Percentiles rank a stretch among this genome's conserved stretches.
phyloP scores from a whole-genome alignment of 2,888 invertebrate species.

The Norana najaformis region DNA sequence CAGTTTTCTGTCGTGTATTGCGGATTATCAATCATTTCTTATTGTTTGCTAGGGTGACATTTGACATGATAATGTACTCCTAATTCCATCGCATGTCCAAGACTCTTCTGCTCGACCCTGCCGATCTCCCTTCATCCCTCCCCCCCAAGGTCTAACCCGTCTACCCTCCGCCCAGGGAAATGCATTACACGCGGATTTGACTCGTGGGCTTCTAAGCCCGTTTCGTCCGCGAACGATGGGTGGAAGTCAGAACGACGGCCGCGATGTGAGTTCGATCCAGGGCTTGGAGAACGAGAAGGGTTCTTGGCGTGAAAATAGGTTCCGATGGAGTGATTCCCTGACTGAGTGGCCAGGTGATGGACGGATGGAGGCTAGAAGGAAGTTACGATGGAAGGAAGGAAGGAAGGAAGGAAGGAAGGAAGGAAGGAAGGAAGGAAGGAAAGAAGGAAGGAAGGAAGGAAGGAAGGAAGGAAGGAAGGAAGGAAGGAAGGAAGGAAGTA shows the following conservation, averaged over 20 bases:
- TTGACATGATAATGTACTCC: slow-evolving; percentile 13
- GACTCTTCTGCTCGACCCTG: background rate
- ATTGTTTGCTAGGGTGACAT: background rate
- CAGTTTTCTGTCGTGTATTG: background rate
- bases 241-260: too few species aligned
- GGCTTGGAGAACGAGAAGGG: too few species aligned
- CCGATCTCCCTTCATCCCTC: background rate
- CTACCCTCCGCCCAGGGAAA: background rate
- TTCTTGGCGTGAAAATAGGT: background rate
- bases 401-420: background rate
- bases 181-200: background rate
- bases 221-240: background rate
- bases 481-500: background rate
- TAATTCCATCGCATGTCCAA: slow-evolving; percentile 7
- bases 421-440: background rate
- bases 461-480: too few species aligned
- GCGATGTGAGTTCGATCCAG: background rate
- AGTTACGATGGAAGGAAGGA: background rate
- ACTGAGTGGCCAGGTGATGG: background rate
- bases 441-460: too few species aligned
- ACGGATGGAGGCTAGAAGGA: background rate
- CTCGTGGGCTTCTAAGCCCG: background rate
- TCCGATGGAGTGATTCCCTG: background rate
- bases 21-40: background rate
- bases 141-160: background rate